Evolutionary conservation across 2,888 invertebrate genomes (phyloP).

Genomic region (Thymelicus lineola): DNA sequence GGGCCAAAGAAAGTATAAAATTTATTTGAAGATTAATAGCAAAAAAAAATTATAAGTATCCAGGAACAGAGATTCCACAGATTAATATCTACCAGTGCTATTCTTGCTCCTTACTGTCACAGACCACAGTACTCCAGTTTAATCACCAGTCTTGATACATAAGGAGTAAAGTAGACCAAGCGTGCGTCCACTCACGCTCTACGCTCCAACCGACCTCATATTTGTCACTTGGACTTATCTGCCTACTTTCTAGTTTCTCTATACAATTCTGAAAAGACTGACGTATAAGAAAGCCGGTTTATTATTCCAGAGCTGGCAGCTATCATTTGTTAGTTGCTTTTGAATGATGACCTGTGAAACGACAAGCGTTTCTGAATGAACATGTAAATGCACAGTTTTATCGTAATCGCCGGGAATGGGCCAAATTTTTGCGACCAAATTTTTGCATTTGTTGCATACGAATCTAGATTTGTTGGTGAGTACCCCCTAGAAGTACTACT

Average conservation of each 20-base stretch:
- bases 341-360: neutral
- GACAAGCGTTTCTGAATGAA: too few relatives aligned
- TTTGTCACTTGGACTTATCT: conserved; percentile 62
- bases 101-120: too few relatives aligned
- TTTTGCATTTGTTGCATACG: too few relatives aligned
- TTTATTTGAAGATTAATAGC: too few relatives aligned
- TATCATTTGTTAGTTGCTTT: neutral
- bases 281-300: conserved; percentile 1
- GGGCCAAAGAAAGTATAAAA: too few relatives aligned
- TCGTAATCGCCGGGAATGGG: neutral
- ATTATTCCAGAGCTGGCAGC: neutral
- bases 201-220: conserved; percentile 60
- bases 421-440: too few relatives aligned
- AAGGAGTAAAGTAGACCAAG: conserved; percentile 22
- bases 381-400: neutral
- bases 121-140: too few relatives aligned
- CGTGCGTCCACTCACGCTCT: conserved; percentile 62
- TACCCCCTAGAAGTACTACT: too few relatives aligned
- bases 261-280: conserved; percentile 5
- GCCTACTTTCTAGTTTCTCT: conserved; percentile 51
- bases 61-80: too few relatives aligned
- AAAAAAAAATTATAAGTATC: too few relatives aligned
- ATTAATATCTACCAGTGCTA: too few relatives aligned
- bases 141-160: neutral
- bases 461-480: too few relatives aligned